Percentiles rank a stretch among this genome's conserved stretches.
These are phyloP conservation scores for Dynastes hyllus DNA, from an alignment of 2,888 invertebrate genomes.

Conservation along the genomic window DNA sequence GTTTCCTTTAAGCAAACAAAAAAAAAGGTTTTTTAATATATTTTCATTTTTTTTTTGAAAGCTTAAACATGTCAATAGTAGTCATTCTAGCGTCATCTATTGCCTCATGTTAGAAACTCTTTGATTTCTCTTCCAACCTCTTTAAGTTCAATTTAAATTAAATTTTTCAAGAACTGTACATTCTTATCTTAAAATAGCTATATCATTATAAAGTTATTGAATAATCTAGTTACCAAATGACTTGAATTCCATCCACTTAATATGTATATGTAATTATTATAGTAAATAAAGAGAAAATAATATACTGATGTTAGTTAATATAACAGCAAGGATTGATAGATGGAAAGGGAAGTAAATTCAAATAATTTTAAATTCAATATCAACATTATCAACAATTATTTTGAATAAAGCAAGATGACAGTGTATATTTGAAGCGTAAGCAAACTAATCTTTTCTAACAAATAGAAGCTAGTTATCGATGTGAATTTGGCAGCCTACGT, in stretches of 20 bases:
- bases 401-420: too few relatives aligned
- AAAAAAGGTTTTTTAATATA: too few relatives aligned
- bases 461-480: slow-evolving; percentile 23
- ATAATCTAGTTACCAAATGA: slow-evolving; percentile 46
- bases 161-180: slow-evolving; percentile 10
- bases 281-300: slow-evolving; percentile 25
- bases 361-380: too few relatives aligned
- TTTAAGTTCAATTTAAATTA: too few relatives aligned
- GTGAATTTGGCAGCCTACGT: slow-evolving; percentile 30
- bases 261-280: slow-evolving; percentile 10
- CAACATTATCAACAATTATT: too few relatives aligned
- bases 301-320: slow-evolving; percentile 25
- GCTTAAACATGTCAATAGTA: too few relatives aligned
- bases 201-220: background rate
- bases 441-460: background rate
- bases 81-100: too few relatives aligned
- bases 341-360: too few relatives aligned
- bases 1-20: too few relatives aligned
- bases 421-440: background rate
- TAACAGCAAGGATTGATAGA: background rate
- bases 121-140: too few relatives aligned
- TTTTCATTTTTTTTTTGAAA: too few relatives aligned
- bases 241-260: slow-evolving; percentile 46
- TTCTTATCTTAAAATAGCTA: slow-evolving; percentile 26
- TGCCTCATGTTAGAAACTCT: too few relatives aligned